Evolutionary conservation across 2,888 invertebrate species (phyloP), one percentile per base, ranked within the genome.

Genomic region (Hydropsyche betteni): DNA sequence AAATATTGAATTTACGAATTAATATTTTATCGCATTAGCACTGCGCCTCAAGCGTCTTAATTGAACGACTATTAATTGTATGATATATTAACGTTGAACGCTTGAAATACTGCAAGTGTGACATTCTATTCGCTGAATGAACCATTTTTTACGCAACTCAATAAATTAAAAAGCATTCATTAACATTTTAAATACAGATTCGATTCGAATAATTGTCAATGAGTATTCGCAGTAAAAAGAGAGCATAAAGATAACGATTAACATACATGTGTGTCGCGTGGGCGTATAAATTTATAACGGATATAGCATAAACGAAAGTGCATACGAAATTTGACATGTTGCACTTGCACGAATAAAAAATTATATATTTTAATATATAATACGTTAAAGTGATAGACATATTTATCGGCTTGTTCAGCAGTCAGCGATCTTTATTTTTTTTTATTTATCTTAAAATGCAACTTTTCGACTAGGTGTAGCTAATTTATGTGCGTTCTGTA

Each of bases 401-500:
- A 1, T 55, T 14, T 12, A 55, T 16, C n/a, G 12, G 14, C 8
- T 16, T n/a, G 24, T 24, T 24, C 24, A 24, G 24, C 24, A 24
- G 0, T 2, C 5, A 55, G 12, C 55, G 6, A 10, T 55, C 6
- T 55, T 55, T 16, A 64, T 64, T 36, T 34, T 2, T 64, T 64
- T 36, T 64, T 64, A 5, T 2, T 10, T 24, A 24, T 61, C 61
- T 8, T 3, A 61, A 16, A 61, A 24, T 61, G 5, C 16, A 8
- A 33, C 16, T 61, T 33, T 24, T 24, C 33, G 61, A 61, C 61
- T n/a, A 36, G 34, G 36, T 55, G 55, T 4, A 16, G 55, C 34
- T 64, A 64, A 64, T 64, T 64, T 64, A 64, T 64, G 64, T 36
- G 34, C 64, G 64, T 64, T 36, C 8, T 7, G 8, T 33, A 36